Base-by-base conservation (phyloP, 2,888 invertebrate species). In the Synergus umbraculus region DNA sequence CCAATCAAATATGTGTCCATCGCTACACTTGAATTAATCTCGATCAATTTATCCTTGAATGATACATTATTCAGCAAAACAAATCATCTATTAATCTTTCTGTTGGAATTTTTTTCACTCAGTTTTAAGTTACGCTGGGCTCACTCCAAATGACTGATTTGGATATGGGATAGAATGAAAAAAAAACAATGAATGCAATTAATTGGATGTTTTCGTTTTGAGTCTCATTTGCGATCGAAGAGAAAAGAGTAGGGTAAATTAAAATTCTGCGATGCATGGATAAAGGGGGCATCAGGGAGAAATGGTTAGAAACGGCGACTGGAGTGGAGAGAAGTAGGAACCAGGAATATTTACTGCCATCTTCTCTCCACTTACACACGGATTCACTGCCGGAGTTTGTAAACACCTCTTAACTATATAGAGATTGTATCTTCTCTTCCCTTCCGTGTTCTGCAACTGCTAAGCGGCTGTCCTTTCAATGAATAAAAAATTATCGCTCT, bases 371-470 rank as follows among this genome's bases (percentile, higher is more conserved):
- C 90, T 91, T 91, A 90, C 89, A 91, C 91, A 89, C 91, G 91
- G 91, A 92, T 92, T 92, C 92, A 91, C 91, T 89, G 89, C 88
- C 87, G 89, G 89, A 91, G 89, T 91, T 37, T 91, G 92, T 92
- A 92, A 91, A 92, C 92, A 92, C 91, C 92, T 92, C 92, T 91
- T 92, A 92, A 92, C 91, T 89, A 86, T 89, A 91, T 89, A 87
- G 88, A 90, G 92, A 91, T 92, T 90, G 85, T 87, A 91, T 92
- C 92, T 90, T 83, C 86, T 85, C 85, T 87, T 87, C 89, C 85
- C 87, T 85, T 82, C 85, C 87, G 85, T 83, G 83, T 86, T 87
- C 85, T 86, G 86, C 85, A 87, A 89, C 86, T 86, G 84, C 86
- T 87, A 87, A 85, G 86, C 83, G 82, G 84, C 80, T 84, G 79